Evolutionary conservation across 2,113 vertebrate species (phyloP).

Genomic region (Corydoras maculifer): DNA sequence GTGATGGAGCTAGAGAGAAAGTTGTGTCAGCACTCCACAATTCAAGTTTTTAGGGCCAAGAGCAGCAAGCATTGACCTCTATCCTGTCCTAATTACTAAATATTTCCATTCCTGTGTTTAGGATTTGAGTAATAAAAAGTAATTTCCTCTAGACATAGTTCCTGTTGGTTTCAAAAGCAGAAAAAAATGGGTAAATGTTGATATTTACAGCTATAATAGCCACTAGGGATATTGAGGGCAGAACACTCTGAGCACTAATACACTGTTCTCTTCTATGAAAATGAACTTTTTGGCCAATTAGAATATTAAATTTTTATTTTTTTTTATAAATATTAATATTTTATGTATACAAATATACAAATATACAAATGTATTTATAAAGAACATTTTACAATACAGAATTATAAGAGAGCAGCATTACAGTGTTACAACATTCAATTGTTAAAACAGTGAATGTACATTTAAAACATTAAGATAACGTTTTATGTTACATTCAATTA

Average conservation of each 20-base stretch:
- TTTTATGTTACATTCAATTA: too few species aligned
- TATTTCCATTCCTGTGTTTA: constrained; percentile 58
- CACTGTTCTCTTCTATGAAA: constrained; percentile 43
- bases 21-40: constrained; percentile 41
- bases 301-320: too few species aligned
- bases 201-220: constrained; percentile 40
- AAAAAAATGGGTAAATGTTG: constrained; percentile 50
- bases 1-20: constrained; percentile 38
- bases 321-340: too few species aligned
- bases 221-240: constrained; percentile 51
- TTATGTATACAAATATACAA: too few species aligned
- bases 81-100: constrained; percentile 61
- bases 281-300: constrained; percentile 1
- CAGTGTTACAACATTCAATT: too few species aligned
- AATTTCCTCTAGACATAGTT: constrained; percentile 55
- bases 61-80: constrained; percentile 44
- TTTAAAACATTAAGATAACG: too few species aligned
- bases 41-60: constrained; percentile 27
- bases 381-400: too few species aligned
- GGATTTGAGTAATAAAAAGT: constrained; percentile 60
- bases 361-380: too few species aligned
- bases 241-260: constrained; percentile 14
- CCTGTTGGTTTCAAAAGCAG: constrained; percentile 59
- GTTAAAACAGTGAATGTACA: too few species aligned
- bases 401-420: too few species aligned